Evolutionary conservation across 2,797 vertebrate genomes (phyloP).

Genomic region (Parauchenoglanis ngamensis): DNA sequence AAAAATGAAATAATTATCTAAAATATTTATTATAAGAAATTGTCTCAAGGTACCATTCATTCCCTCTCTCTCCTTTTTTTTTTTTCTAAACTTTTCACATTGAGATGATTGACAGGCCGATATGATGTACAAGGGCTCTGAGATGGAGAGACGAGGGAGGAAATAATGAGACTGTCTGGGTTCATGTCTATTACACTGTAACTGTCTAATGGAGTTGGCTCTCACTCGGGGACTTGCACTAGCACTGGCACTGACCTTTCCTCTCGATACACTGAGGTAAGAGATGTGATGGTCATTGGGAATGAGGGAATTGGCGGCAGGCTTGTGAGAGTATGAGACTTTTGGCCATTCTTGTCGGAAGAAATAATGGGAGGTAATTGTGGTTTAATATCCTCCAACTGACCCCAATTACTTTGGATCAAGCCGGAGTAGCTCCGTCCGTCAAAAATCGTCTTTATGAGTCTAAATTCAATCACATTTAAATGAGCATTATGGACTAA

Average conservation of each 20-base stretch:
- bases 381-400: conserved; percentile 13
- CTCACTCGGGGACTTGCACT: background rate
- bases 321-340: background rate
- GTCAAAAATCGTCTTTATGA: conserved; percentile 8
- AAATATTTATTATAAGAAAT: background rate
- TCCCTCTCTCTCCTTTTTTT: background rate
- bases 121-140: background rate
- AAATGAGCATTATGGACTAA: conserved; percentile 23
- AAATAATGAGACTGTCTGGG: conserved; percentile 21
- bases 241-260: conserved; percentile 10
- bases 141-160: background rate
- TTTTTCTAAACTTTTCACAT: background rate
- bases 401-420: conserved; percentile 27
- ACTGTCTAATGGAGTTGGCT: conserved; percentile 29
- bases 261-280: background rate
- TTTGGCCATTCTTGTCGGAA: background rate
- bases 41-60: background rate
- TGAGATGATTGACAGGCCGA: background rate
- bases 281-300: conserved; percentile 6
- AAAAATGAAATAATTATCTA: background rate
- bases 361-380: conserved; percentile 17
- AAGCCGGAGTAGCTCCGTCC: background rate
- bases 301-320: background rate
- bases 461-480: conserved; percentile 30
- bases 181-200: conserved; percentile 11